Evolutionary conservation across 2,797 vertebrate species (phyloP).

Genomic region (Silurus aristotelis): DNA sequence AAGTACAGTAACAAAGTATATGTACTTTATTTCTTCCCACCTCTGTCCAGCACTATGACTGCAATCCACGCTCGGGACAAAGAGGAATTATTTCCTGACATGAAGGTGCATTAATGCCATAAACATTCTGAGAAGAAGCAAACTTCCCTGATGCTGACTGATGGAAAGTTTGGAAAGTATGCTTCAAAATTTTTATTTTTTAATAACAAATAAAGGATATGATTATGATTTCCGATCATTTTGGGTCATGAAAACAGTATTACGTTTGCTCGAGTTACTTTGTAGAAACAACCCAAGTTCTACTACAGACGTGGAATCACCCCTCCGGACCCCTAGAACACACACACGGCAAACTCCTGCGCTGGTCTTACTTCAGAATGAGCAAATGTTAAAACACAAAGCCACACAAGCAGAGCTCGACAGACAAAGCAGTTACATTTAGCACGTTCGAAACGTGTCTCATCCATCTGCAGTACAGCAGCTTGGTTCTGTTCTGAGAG

Average conservation of each 20-base stretch:
- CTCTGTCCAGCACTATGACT: too few relatives aligned
- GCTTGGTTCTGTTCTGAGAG: slow-evolving; percentile 38
- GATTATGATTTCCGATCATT: not conserved
- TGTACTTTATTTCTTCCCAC: too few relatives aligned
- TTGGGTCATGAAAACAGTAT: not conserved
- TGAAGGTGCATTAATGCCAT: too few relatives aligned
- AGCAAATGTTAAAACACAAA: not conserved
- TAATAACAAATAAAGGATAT: not conserved
- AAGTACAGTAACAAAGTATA: too few relatives aligned
- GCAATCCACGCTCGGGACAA: too few relatives aligned
- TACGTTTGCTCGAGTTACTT: not conserved
- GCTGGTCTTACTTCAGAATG: not conserved
- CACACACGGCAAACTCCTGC: not conserved
- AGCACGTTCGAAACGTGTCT: slow-evolving; percentile 20
- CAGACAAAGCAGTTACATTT: slow-evolving; percentile 8
- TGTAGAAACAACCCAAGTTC: not conserved
- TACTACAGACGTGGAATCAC: not conserved
- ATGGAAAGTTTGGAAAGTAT: not conserved
- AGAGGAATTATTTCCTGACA: too few relatives aligned
- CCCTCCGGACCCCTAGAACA: not conserved
- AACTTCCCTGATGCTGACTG: not conserved
- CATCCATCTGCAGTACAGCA: slow-evolving; percentile 44
- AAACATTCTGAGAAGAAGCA: not conserved
- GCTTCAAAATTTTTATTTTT: not conserved
- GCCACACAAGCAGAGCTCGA: not conserved